Evolutionary conservation across 2,888 invertebrate genomes (phyloP).

Genomic region (Cylloceria caligata): DNA sequence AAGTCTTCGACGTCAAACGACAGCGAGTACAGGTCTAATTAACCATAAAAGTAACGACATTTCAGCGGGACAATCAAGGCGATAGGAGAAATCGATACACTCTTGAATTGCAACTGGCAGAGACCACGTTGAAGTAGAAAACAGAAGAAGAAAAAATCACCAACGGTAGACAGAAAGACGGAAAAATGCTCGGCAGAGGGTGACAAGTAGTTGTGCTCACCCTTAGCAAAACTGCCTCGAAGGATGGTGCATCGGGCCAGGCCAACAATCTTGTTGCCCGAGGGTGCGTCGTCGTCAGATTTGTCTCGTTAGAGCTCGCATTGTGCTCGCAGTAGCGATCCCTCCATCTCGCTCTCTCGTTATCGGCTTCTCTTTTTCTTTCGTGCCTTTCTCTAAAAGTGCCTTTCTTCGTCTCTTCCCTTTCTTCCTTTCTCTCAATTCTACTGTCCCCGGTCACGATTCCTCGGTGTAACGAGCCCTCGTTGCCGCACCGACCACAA

Average conservation of each 20-base stretch:
- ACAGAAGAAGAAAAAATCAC: conserved; percentile 17
- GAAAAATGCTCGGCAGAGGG: background rate
- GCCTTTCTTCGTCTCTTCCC: conserved; percentile 42
- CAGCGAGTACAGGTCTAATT: conserved; percentile 76
- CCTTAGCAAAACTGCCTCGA: conserved; percentile 56
- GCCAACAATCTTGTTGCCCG: conserved; percentile 28
- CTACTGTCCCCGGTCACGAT: conserved; percentile 44
- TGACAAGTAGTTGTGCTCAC: conserved; percentile 9
- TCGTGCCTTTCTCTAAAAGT: conserved; percentile 33
- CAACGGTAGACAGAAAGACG: conserved; percentile 47
- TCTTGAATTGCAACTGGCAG: conserved; percentile 12
- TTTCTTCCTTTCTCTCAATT: conserved; percentile 70
- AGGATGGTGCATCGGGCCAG: conserved; percentile 50
- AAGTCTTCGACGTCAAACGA: conserved; percentile 73
- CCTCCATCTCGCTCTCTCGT: conserved; percentile 71
- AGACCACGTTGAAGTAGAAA: background rate
- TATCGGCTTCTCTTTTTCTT: conserved; percentile 55
- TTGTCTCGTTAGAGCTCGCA: conserved; percentile 84
- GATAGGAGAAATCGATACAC: conserved; percentile 41
- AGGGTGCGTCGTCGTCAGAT: conserved; percentile 81
- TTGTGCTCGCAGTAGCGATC: conserved; percentile 81
- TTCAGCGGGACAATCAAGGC: conserved; percentile 54
- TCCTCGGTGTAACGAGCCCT: conserved; percentile 75
- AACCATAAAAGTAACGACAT: conserved; percentile 84
- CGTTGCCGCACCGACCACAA: conserved; percentile 71